A percentile compares a stretch with the other conserved stretches of the same genome.
Evolutionary conservation across 1,140 invertebrate genomes (phyloP).

Genomic region (Micrasema minimum): DNA sequence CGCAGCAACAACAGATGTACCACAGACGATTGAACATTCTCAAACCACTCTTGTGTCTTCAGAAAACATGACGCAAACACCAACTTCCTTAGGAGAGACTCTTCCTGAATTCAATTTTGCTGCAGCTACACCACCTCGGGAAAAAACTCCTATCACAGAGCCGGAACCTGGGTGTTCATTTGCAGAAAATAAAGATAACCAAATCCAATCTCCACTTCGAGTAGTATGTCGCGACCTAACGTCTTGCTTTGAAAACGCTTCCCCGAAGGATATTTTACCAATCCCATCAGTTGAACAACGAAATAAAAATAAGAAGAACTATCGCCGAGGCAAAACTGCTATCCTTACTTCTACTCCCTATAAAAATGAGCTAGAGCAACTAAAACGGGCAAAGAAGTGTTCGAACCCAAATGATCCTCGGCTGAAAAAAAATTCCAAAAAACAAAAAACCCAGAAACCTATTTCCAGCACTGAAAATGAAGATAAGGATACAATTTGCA

Average conservation of each 20-base stretch:
- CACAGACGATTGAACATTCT: too few relatives aligned
- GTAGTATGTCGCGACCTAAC: constrained; percentile 52
- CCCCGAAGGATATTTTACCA: constrained; percentile 51
- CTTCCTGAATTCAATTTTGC: too few relatives aligned
- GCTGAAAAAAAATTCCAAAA: constrained; percentile 34
- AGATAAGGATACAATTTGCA: constrained; percentile 55
- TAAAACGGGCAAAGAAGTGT: constrained; percentile 47
- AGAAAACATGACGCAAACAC: too few relatives aligned
- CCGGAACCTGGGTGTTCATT: too few relatives aligned
- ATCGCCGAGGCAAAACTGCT: constrained; percentile 56
- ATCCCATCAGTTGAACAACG: constrained; percentile 38
- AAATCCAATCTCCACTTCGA: constrained; percentile 51
- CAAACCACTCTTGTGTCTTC: too few relatives aligned
- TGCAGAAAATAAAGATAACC: too few relatives aligned
- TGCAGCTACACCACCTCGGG: too few relatives aligned
- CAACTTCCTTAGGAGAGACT: too few relatives aligned
- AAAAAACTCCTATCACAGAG: too few relatives aligned
- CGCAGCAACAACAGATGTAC: too few relatives aligned
- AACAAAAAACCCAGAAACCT: neutral
- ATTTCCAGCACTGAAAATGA: neutral
- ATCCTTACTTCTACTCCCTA: constrained; percentile 56
- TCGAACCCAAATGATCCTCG: constrained; percentile 39
- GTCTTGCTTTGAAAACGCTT: constrained; percentile 52
- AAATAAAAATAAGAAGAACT: constrained; percentile 53
- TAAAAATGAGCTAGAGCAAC: constrained; percentile 55